Evolutionary conservation across 2,797 vertebrate genomes (phyloP).

Genomic region (Oreortyx pictus): DNA sequence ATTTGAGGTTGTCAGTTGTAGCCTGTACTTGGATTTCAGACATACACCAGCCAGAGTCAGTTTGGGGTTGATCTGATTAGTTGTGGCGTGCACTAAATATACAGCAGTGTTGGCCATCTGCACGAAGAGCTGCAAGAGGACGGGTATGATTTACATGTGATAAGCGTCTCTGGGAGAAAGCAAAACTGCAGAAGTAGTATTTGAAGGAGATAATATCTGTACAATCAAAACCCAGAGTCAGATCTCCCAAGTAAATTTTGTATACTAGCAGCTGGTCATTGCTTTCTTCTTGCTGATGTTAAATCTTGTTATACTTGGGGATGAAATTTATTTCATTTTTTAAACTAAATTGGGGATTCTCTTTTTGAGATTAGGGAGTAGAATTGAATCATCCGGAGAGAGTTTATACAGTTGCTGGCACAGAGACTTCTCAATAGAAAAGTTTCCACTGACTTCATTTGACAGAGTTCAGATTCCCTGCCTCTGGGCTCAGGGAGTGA

Average conservation of each 20-base stretch:
- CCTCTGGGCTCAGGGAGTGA: constrained; percentile 18
- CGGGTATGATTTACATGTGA: neutral
- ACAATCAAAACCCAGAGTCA: constrained; percentile 39
- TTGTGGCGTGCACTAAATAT: constrained; percentile 4
- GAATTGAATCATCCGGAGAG: constrained; percentile 45
- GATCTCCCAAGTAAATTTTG: constrained; percentile 50
- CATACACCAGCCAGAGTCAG: neutral
- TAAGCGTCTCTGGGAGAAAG: neutral
- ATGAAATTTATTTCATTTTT: constrained; percentile 69
- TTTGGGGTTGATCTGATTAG: constrained; percentile 32
- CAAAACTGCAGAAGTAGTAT: neutral
- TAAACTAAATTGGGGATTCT: constrained; percentile 52
- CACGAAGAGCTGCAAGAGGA: neutral
- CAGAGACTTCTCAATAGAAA: constrained; percentile 46
- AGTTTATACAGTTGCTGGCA: constrained; percentile 39
- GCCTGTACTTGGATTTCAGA: constrained; percentile 16
- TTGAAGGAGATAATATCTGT: neutral
- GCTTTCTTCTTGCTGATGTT: constrained; percentile 39
- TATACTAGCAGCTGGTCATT: constrained; percentile 61
- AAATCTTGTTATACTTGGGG: constrained; percentile 53
- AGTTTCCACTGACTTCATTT: constrained; percentile 63
- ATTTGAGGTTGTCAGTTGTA: constrained; percentile 1
- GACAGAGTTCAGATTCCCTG: constrained; percentile 31
- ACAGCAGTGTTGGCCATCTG: neutral
- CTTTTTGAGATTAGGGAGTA: constrained; percentile 26